Base-by-base conservation (phyloP, 2,888 invertebrate species). In the Polymixis flavicincta region DNA sequence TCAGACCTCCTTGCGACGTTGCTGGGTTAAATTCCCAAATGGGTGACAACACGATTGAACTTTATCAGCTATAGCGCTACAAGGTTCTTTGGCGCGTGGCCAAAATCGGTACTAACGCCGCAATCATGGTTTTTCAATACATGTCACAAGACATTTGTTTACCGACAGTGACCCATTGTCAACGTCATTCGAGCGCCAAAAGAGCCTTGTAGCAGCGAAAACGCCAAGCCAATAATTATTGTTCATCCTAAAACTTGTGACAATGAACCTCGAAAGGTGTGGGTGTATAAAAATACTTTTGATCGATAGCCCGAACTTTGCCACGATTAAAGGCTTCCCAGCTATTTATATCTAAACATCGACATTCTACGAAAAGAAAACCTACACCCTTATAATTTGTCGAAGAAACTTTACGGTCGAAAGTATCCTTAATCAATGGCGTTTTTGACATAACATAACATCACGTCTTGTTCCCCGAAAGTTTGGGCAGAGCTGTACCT, bases 261-360 rank as follows among this genome's bases (percentile, higher is more conserved):
- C 32, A 80, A 60, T 72, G n/a, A 28, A n/a, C 45, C 14, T 37
- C 32, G 25, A 37, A 63, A 13, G 25, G 63, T 73, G 65, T 66
- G 55, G 78, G 65, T 61, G 50, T 54, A 61, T 74, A 61, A 55
- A 74, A 66, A 66, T 80, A 66, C 61, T 74, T 66, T 57, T 61
- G 25, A 74, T 74, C 74, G 45, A 78, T 78, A 66, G 14, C 50
- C 32, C 17, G 19, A 72, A 59, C n/a, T 72, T 77, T 37, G 28
- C 28, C 22, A 28, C n/a, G 28, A 28, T 72, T 28, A 71, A 25
- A 61, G 19, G 17, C 32, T 28, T 50, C 32, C 22, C 14, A 74
- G 60, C 45, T 55, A 50, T 65, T 32, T 54, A n/a, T 48, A 28
- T 1, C 6, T 7, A 55, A 80, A 72, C 50, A 60, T 25, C 11